phyloP scores from a whole-genome alignment of 2,888 invertebrate species.

The Rhagium mordax region DNA sequence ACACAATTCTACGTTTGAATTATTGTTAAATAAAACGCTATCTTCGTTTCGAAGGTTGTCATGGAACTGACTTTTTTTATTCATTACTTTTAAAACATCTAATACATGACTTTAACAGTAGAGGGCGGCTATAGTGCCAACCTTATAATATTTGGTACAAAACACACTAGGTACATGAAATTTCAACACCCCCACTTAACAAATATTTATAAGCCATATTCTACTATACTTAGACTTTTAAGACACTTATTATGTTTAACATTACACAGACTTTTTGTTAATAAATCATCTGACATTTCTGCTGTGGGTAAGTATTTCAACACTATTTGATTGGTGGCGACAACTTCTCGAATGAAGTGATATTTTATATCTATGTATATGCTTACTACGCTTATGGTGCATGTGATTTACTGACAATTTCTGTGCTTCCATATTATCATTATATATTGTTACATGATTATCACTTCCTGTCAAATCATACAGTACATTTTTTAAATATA shows the following conservation, averaged over 20 bases:
- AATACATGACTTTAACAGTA: too few relatives aligned
- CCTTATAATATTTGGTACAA: too few relatives aligned
- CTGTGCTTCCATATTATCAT: slow-evolving; percentile 37
- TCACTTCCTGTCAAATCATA: slow-evolving; percentile 32
- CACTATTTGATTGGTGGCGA: slow-evolving; percentile 21
- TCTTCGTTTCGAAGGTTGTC: too few relatives aligned
- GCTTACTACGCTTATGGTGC: slow-evolving; percentile 35
- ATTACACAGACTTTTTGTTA: neutral
- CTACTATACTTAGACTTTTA: neutral
- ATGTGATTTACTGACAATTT: slow-evolving; percentile 36
- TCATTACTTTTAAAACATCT: too few relatives aligned
- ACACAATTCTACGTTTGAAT: too few relatives aligned
- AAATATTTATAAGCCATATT: neutral
- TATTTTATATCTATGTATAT: slow-evolving; percentile 44
- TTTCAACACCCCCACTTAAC: neutral
- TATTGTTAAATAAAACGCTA: too few relatives aligned
- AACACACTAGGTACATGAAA: too few relatives aligned
- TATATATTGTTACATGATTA: slow-evolving; percentile 26
- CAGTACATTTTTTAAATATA: slow-evolving; percentile 38
- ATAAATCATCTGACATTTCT: slow-evolving; percentile 1
- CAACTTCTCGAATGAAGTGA: slow-evolving; percentile 40
- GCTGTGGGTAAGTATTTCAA: too few relatives aligned
- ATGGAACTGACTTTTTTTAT: too few relatives aligned
- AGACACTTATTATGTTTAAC: neutral
- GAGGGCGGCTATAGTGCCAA: too few relatives aligned